Conservation (phyloP, 2,113 vertebrate genomes). For the Myotis davidii region DNA sequence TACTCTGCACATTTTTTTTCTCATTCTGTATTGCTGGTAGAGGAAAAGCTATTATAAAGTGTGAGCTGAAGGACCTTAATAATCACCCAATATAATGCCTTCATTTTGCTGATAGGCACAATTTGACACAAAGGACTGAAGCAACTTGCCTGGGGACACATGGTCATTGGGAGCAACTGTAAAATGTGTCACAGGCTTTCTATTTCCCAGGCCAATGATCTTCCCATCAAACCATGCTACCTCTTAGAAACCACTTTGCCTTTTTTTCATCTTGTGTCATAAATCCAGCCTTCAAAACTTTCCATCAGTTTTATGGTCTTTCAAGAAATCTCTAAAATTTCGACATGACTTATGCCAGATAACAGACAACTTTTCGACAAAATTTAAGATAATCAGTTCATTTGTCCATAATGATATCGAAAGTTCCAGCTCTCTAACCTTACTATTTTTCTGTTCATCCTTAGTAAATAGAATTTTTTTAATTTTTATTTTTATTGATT, state of each 20-base stretch:
- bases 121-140: not conserved
- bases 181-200: not conserved
- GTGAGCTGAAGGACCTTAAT: not conserved
- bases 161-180: too few species aligned
- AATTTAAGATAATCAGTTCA: constrained; percentile 46
- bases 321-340: not conserved
- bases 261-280: not conserved
- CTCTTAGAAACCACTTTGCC: not conserved
- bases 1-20: not conserved
- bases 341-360: not conserved
- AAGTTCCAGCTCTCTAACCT: not conserved
- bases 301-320: constrained; percentile 6
- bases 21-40: not conserved
- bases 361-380: constrained; percentile 20
- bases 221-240: not conserved
- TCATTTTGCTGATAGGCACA: not conserved
- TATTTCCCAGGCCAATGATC: not conserved
- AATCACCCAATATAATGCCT: not conserved
- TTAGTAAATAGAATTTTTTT: not conserved
- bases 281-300: not conserved
- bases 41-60: constrained; percentile 33
- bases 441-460: not conserved
- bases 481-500: not conserved
- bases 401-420: constrained; percentile 50
- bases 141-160: not conserved